phyloP scores from a whole-genome alignment of 2,797 vertebrate species.

The Myoxocephalus aenaeus region DNA sequence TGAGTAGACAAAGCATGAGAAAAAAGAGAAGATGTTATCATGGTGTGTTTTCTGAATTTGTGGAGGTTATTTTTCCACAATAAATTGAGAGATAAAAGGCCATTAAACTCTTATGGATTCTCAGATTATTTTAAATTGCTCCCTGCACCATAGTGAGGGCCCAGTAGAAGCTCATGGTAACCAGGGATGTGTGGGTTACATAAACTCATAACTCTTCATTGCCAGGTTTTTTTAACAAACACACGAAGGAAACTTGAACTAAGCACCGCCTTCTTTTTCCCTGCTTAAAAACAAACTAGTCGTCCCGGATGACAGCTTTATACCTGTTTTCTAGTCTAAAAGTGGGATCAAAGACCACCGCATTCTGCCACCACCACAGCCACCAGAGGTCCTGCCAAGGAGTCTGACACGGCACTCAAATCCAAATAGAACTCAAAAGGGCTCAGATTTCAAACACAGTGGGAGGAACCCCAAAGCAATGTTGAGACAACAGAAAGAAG shows the following conservation, averaged over 20 bases:
- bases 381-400: slow-evolving; percentile 52
- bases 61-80: background rate
- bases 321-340: slow-evolving; percentile 60
- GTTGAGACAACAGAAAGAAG: slow-evolving; percentile 41
- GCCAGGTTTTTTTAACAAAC: background rate
- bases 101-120: slow-evolving; percentile 27
- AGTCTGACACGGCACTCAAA: slow-evolving; percentile 49
- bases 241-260: background rate
- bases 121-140: slow-evolving; percentile 24
- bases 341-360: slow-evolving; percentile 56
- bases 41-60: slow-evolving; percentile 1
- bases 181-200: slow-evolving; percentile 12
- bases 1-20: background rate
- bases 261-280: background rate
- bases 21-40: background rate
- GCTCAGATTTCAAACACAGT: slow-evolving; percentile 70
- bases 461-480: slow-evolving; percentile 45
- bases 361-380: slow-evolving; percentile 40
- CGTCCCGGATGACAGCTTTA: background rate
- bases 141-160: slow-evolving; percentile 1
- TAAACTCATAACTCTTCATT: slow-evolving; percentile 7
- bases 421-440: slow-evolving; percentile 54
- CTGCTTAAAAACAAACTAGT: slow-evolving; percentile 13
- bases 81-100: slow-evolving; percentile 2
- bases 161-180: slow-evolving; percentile 2